phyloP scores from a whole-genome alignment of 2,888 invertebrate genomes.

The Cantharis rustica region DNA sequence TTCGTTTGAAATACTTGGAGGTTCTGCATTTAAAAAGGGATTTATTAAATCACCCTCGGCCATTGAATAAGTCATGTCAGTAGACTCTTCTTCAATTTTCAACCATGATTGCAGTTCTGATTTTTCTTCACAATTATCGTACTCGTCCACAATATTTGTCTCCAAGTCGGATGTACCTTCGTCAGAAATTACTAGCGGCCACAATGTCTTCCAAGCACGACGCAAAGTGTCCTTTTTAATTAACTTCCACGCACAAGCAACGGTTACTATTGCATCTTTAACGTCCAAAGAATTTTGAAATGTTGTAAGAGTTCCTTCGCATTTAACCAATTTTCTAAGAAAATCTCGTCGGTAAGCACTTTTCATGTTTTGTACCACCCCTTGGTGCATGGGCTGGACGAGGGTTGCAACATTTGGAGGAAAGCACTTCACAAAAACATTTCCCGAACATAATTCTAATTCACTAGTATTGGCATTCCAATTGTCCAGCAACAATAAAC shows the following conservation, averaged over 20 bases:
- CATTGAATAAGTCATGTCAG: not conserved
- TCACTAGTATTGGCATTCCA: not conserved
- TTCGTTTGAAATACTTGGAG: not conserved
- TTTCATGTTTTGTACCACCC: not conserved
- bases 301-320: not conserved
- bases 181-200: not conserved
- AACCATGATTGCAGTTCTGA: not conserved
- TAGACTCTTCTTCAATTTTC: not conserved
- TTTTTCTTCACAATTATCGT: not conserved
- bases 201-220: not conserved
- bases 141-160: not conserved
- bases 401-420: not conserved
- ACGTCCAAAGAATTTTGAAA: not conserved
- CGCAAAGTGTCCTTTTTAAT: not conserved
- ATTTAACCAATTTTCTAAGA: not conserved
- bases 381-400: not conserved
- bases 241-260: not conserved
- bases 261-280: not conserved
- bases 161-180: not conserved
- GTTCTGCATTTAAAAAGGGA: not conserved
- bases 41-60: not conserved
- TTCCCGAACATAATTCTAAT: not conserved
- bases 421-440: constrained; percentile 1
- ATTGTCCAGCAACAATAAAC: constrained; percentile 21
- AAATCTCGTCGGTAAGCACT: not conserved